Conservation (phyloP, 1,140 invertebrate species). For the Procambarus virginalis region DNA sequence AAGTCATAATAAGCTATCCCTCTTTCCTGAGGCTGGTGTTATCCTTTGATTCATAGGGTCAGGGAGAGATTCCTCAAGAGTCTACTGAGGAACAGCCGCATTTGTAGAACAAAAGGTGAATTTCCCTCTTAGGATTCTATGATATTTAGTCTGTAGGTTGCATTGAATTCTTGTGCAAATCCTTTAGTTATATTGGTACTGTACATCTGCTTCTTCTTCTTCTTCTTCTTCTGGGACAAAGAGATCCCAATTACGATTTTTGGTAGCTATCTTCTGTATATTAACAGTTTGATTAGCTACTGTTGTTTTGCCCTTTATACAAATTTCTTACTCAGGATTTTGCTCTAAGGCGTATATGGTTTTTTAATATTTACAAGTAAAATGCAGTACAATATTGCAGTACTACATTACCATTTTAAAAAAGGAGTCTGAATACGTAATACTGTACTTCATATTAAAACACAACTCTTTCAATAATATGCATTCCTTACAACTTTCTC, state of each 20-base stretch:
- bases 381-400: too few species aligned
- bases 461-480: neutral
- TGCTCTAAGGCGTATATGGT: neutral
- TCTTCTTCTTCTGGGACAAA: slow-evolving; percentile 10
- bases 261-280: slow-evolving; percentile 23
- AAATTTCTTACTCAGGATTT: neutral
- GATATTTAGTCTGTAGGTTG: slow-evolving; percentile 35
- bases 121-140: slow-evolving; percentile 22
- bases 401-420: neutral
- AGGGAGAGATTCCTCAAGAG: slow-evolving; percentile 55
- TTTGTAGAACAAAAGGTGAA: slow-evolving; percentile 60
- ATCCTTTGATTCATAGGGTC: slow-evolving; percentile 45
- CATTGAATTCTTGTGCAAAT: neutral
- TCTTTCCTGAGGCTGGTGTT: slow-evolving; percentile 3
- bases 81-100: slow-evolving; percentile 47
- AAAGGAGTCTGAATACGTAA: neutral
- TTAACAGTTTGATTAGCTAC: slow-evolving; percentile 14
- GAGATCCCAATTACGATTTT: slow-evolving; percentile 2
- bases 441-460: neutral
- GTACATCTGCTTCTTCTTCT: neutral
- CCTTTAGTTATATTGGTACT: neutral
- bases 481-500: neutral
- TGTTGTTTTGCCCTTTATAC: neutral
- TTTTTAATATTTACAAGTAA: neutral
- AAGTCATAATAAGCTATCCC: neutral